phyloP scores from a whole-genome alignment of 2,888 invertebrate species.

The Troglohyphantes excavatus region DNA sequence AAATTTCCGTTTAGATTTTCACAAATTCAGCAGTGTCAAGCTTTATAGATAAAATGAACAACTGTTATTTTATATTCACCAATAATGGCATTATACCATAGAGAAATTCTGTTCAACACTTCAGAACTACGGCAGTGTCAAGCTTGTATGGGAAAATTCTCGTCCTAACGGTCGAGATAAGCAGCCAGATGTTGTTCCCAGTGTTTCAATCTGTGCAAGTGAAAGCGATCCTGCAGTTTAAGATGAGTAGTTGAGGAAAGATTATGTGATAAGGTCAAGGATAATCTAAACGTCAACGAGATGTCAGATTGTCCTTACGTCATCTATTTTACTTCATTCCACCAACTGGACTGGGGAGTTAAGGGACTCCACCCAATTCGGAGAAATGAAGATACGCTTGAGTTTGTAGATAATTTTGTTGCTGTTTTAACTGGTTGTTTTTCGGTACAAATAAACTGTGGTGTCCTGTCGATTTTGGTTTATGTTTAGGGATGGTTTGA shows the following conservation, averaged over 20 bases:
- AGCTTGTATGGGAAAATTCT: no score
- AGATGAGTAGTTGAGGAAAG: constrained; percentile 30
- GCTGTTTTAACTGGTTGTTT: not conserved
- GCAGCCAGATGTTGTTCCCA: not conserved
- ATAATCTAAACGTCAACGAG: constrained; percentile 46
- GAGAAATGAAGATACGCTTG: not conserved
- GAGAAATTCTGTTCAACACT: no score
- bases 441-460: not conserved
- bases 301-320: constrained; percentile 50
- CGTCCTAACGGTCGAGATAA: no score
- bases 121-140: no score
- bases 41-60: no score
- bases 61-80: no score
- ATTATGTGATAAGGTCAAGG: constrained; percentile 67
- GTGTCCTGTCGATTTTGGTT: not conserved
- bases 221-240: constrained; percentile 32
- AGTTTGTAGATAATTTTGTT: not conserved
- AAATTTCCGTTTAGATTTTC: no score
- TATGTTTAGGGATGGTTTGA: no score
- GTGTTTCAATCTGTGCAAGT: not conserved
- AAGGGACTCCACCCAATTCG: constrained; percentile 41
- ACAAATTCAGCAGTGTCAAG: no score
- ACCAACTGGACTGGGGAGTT: constrained; percentile 47
- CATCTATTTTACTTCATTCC: constrained; percentile 47
- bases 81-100: no score